These are phyloP conservation scores for Drosophila orosa DNA, from an alignment of 1,140 invertebrate species.

Conservation along the genomic window DNA sequence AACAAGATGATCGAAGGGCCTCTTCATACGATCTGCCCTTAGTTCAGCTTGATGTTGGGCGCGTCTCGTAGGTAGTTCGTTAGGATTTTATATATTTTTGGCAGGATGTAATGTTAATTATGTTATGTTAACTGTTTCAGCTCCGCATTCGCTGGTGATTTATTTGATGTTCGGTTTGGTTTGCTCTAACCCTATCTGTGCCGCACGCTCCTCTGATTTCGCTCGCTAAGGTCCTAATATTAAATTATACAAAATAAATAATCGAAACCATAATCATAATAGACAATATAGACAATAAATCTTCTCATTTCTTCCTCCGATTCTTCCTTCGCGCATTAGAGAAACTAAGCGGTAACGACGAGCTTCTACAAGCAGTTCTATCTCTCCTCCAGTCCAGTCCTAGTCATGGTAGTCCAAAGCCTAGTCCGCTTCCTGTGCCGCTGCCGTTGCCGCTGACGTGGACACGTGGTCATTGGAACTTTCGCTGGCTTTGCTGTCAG, in stretches of 20 bases:
- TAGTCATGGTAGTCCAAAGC: neutral
- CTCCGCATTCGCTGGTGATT: slow-evolving; percentile 31
- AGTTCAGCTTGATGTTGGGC: slow-evolving; percentile 49
- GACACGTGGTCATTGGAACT: slow-evolving; percentile 74
- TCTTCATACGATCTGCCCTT: neutral
- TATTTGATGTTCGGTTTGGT: slow-evolving; percentile 29
- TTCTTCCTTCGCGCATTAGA: slow-evolving; percentile 40
- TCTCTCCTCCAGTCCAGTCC: slow-evolving; percentile 21
- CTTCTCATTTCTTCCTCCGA: slow-evolving; percentile 6
- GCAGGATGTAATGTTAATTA: slow-evolving; percentile 65
- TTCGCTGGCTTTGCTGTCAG: slow-evolving; percentile 69
- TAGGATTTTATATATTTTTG: slow-evolving; percentile 79
- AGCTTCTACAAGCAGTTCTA: slow-evolving; percentile 64
- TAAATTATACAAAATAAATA: slow-evolving; percentile 83
- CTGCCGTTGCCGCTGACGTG: slow-evolving; percentile 42
- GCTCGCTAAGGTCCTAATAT: slow-evolving; percentile 73
- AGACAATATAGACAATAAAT: slow-evolving; percentile 61
- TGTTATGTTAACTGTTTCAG: slow-evolving; percentile 46
- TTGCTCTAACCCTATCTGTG: slow-evolving; percentile 47
- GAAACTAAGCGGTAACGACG: slow-evolving; percentile 69
- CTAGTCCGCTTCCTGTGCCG: slow-evolving; percentile 63
- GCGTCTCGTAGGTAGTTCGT: slow-evolving; percentile 71
- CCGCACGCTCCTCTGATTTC: slow-evolving; percentile 59
- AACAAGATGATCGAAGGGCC: slow-evolving; percentile 37
- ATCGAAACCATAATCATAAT: slow-evolving; percentile 76